These are phyloP conservation scores for Corbicula japonica DNA, from an alignment of 2,888 invertebrate genomes.

Conservation along the genomic window DNA sequence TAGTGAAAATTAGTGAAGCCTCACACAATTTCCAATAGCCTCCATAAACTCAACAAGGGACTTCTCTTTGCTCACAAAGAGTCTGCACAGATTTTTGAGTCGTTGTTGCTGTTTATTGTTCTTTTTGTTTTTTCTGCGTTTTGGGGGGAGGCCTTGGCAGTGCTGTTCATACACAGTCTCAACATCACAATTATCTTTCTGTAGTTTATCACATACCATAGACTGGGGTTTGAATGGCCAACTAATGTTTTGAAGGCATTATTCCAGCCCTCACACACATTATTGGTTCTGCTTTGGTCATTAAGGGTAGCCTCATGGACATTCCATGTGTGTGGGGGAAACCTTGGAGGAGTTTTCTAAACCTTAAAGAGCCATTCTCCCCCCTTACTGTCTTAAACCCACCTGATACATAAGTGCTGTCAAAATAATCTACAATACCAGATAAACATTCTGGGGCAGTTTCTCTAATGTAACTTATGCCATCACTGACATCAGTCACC, in stretches of 20 bases:
- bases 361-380: constrained; percentile 10
- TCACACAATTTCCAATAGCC: too few relatives aligned
- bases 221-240: constrained; percentile 33
- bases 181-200: too few relatives aligned
- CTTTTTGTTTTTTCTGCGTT: too few relatives aligned
- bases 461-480: background rate
- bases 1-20: too few relatives aligned
- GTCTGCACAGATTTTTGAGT: too few relatives aligned
- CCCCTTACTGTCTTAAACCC: constrained; percentile 4
- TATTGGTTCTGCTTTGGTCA: constrained; percentile 42
- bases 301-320: constrained; percentile 35
- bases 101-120: too few relatives aligned
- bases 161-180: too few relatives aligned
- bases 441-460: background rate
- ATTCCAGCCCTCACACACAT: constrained; percentile 49
- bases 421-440: constrained; percentile 5
- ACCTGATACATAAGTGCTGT: constrained; percentile 1
- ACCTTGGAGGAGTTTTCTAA: constrained; percentile 34
- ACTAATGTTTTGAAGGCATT: constrained; percentile 40
- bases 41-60: too few relatives aligned
- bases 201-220: too few relatives aligned
- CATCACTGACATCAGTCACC: background rate
- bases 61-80: too few relatives aligned
- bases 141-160: too few relatives aligned
- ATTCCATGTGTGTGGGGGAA: constrained; percentile 36